Base-by-base conservation (phyloP, 2,888 invertebrate species). In the Onchidella celtica region DNA sequence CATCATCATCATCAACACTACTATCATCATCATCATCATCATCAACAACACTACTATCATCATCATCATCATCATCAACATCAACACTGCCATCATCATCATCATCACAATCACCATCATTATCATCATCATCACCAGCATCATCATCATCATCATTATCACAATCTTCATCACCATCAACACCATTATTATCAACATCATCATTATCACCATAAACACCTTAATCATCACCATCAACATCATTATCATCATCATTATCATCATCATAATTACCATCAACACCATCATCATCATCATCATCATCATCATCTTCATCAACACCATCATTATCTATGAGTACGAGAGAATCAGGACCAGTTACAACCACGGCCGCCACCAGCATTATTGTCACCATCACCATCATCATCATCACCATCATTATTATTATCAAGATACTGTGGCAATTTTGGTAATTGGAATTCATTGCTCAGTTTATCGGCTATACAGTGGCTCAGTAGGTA, bases 131-230 rank as follows among this genome's bases (percentile, higher is more conserved):
- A 47, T 47, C 47, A 47, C 6, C 47, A 47, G 47, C 6, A 6
- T 47, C 17, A 17, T 17, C 47, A 47, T 47, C 17, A 47, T 47
- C 6, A 47, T 47, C 6, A 47, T 17, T 47, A 17, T 57, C 34
- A 61, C 38, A 32, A 3, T 65, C 65, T 29, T 47, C 55, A 70
- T 11, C 24, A 40, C 47, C 55, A 73, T 55, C 29, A 32, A 32
- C 34, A 59, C 11, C 24, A 59, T 59, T 34, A 73, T 55, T 34
- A 73, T 73, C 34, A 73, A 27, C 29, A 32, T 73, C 59, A 73
- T 27, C 24, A 32, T 59, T 21, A 59, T 21, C 34, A 57, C 34
- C 32, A 66, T n/a, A 29, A 9, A 3, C 65, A 65, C 65, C 17
- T 17, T 24, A 27, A 65, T 32, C 29, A 29, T 65, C 65, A 65